Evolutionary conservation across 2,797 vertebrate genomes (phyloP), one percentile per base, ranked within the genome.

Genomic region (Peromyscus attwateri): DNA sequence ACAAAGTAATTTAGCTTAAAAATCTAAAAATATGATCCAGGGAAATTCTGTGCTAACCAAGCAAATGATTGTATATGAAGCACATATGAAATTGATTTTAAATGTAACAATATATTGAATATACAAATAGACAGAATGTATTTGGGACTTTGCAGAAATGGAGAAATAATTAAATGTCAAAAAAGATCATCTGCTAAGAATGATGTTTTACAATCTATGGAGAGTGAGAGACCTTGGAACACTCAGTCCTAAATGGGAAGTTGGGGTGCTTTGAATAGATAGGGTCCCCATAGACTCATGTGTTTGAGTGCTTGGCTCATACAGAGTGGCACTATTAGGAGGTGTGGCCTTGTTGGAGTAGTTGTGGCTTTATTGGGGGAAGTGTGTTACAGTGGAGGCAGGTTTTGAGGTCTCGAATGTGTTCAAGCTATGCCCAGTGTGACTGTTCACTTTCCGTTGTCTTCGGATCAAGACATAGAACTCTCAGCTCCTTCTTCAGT

Each of bases 11-110:
- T 94, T 6, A 89, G 21, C 3, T 40, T 84, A 1, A 92, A 92
- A 46, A 55, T 70, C 13, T n/a, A 76, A 89, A 92, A 8, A 4
- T 57, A 37, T 57, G 37, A 79, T 31, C 17, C 31, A 92, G 4
- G 83, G n/a, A 52, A 62, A 92, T 85, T 77, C 70, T 87, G 13
- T 85, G 13, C 40, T 91, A 80, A 87, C 66, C 31, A 82, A 87
- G 89, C 19, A 3, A 92, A 57, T 31, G 0, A 70, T 70, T 23
- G 73, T 37, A 79, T n/a, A 89, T 46, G 43, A 87, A 27, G 21
- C 27, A 55, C 10, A 91, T 55, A 8, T 40, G 1, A 75, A 92
- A 83, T 89, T 87, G 19, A 3, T 6, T 89, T 94, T 89, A 89
- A 91, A 31, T 83, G 25, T 29, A 83, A 62, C 25, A 64, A 40